A percentile compares a stretch with the other conserved stretches of the same genome.
Evolutionary conservation across 1,140 invertebrate species (phyloP).

Genomic region (Pinna nobilis): DNA sequence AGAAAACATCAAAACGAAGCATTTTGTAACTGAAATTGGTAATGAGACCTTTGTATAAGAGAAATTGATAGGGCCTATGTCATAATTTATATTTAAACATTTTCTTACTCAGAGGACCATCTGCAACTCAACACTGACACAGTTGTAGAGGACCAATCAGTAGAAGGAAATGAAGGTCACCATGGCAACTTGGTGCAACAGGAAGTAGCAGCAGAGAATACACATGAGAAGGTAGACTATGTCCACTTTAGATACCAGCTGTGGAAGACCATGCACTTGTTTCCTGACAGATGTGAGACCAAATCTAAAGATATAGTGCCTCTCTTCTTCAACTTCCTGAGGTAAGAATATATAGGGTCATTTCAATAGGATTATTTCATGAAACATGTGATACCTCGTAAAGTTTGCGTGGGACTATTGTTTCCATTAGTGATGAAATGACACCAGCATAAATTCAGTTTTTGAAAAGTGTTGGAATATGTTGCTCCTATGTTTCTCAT

Average conservation of each 20-base stretch:
- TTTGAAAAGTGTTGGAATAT: no score
- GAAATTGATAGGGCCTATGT: background rate
- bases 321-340: constrained; percentile 87
- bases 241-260: constrained; percentile 86
- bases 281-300: constrained; percentile 84
- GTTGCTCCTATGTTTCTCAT: no score
- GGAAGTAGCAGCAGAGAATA: constrained; percentile 4
- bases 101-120: background rate
- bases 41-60: no score
- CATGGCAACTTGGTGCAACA: background rate
- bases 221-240: constrained; percentile 38
- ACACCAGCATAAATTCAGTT: no score
- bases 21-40: no score
- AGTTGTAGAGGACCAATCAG: background rate
- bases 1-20: no score
- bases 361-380: background rate
- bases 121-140: background rate
- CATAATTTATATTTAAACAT: background rate
- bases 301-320: constrained; percentile 86
- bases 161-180: constrained; percentile 6
- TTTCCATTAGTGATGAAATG: no score
- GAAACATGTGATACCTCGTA: no score
- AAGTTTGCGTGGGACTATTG: no score
- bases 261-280: constrained; percentile 85
- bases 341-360: constrained; percentile 69